Percentiles rank a stretch among this genome's conserved stretches.
phyloP scores from a whole-genome alignment of 2,113 vertebrate genomes.

The Rhodinocichla rosea region DNA sequence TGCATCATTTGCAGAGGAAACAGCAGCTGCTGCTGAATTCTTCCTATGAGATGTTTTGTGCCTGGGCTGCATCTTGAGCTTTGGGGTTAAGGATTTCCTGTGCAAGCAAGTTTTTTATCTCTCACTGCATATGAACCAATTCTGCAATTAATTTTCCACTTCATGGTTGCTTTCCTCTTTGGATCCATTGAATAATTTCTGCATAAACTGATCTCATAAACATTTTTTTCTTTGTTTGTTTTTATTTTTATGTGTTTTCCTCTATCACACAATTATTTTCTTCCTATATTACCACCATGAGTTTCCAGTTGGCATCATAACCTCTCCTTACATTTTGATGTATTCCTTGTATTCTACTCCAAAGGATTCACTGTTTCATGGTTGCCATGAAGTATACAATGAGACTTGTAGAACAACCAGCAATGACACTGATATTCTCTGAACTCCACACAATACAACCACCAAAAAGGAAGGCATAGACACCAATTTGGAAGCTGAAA shows the following conservation, averaged over 20 bases:
- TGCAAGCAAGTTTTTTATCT: background rate
- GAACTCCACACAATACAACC: background rate
- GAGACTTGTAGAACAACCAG: background rate
- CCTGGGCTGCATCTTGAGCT: background rate
- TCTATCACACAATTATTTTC: background rate
- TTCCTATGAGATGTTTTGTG: background rate
- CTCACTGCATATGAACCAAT: background rate
- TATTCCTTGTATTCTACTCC: background rate
- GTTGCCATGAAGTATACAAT: background rate
- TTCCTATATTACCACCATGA: accelerated
- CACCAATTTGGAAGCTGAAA: background rate
- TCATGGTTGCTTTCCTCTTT: background rate
- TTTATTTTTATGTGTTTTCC: background rate
- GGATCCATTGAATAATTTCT: background rate
- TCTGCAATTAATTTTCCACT: background rate
- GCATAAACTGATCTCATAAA: background rate
- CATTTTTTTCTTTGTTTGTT: background rate
- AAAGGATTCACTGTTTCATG: background rate
- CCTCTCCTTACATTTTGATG: background rate
- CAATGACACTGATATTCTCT: background rate
- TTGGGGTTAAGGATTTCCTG: background rate
- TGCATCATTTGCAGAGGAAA: background rate
- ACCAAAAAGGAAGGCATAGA: background rate
- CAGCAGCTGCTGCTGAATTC: background rate
- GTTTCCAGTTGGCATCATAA: background rate